These are phyloP conservation scores for Amiota communis DNA, from an alignment of 2,888 invertebrate species.

Conservation along the genomic window DNA sequence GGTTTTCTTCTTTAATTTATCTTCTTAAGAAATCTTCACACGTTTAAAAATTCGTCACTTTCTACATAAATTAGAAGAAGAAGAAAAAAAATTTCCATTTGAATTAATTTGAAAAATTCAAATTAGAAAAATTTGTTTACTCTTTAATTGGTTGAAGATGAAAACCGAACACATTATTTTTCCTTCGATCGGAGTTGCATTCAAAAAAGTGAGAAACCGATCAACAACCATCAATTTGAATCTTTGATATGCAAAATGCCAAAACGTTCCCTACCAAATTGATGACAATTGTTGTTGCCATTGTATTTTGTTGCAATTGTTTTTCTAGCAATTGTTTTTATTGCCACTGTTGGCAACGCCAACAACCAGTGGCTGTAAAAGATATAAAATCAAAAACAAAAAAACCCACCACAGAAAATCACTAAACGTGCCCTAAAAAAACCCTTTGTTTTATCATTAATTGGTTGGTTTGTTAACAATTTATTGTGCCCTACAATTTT, in stretches of 20 bases:
- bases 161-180: too few species aligned
- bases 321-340: slow-evolving; percentile 29
- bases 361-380: not conserved
- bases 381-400: slow-evolving; percentile 16
- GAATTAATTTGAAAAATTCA: slow-evolving; percentile 20
- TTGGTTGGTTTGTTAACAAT: not conserved
- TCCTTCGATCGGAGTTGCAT: not conserved
- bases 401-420: slow-evolving; percentile 34
- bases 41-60: slow-evolving; percentile 8
- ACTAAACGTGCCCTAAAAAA: slow-evolving; percentile 57
- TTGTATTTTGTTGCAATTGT: not conserved
- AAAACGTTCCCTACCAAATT: slow-evolving; percentile 51
- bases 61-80: slow-evolving; percentile 31
- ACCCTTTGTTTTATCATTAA: not conserved
- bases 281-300: not conserved
- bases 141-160: too few species aligned
- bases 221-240: not conserved
- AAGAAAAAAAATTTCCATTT: not conserved
- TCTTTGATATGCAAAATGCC: slow-evolving; percentile 51
- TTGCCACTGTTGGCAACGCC: slow-evolving; percentile 13
- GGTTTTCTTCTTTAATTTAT: too few species aligned
- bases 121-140: not conserved
- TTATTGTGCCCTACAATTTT: too few species aligned
- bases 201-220: not conserved
- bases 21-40: slow-evolving; percentile 7